Conservation (phyloP, 1,140 invertebrate species). For the Cylas formicarius region DNA sequence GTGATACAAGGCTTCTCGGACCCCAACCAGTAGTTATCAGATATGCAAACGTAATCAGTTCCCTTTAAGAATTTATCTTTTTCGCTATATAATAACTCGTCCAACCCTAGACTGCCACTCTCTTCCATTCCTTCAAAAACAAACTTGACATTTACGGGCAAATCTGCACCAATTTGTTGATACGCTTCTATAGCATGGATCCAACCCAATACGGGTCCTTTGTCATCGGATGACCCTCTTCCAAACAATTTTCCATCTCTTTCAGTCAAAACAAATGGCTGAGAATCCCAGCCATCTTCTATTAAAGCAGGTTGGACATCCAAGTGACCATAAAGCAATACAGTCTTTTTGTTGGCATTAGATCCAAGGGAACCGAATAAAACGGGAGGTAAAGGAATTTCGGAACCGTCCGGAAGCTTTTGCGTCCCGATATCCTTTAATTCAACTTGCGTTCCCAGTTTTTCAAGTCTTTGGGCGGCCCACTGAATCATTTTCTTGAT, state of each 20-base stretch:
- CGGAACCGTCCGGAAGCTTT: constrained; percentile 62
- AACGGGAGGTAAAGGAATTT: constrained; percentile 79
- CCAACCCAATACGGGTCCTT: constrained; percentile 89
- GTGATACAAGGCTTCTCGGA: constrained; percentile 94
- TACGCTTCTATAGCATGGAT: constrained; percentile 88
- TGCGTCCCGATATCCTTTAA: constrained; percentile 78
- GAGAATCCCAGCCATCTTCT: constrained; percentile 92
- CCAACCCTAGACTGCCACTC: constrained; percentile 89
- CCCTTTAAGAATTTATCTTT: constrained; percentile 76
- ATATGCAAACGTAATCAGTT: constrained; percentile 94
- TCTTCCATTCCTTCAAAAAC: constrained; percentile 99
- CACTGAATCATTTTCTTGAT: constrained; percentile 78
- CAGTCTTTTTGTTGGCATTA: constrained; percentile 81
- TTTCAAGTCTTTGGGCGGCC: constrained; percentile 65
- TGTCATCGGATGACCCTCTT: constrained; percentile 86
- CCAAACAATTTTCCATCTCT: constrained; percentile 85
- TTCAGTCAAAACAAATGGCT: constrained; percentile 87
- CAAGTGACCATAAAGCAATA: constrained; percentile 94
- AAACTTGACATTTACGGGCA: constrained; percentile 93
- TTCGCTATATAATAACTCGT: constrained; percentile 68
- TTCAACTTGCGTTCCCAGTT: constrained; percentile 67
- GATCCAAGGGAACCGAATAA: constrained; percentile 76
- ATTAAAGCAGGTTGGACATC: constrained; percentile 93
- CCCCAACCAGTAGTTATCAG: constrained; percentile 98
- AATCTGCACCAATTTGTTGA: constrained; percentile 65